Base-by-base conservation (phyloP, 1,140 invertebrate genomes). In the Oppia nitens region DNA sequence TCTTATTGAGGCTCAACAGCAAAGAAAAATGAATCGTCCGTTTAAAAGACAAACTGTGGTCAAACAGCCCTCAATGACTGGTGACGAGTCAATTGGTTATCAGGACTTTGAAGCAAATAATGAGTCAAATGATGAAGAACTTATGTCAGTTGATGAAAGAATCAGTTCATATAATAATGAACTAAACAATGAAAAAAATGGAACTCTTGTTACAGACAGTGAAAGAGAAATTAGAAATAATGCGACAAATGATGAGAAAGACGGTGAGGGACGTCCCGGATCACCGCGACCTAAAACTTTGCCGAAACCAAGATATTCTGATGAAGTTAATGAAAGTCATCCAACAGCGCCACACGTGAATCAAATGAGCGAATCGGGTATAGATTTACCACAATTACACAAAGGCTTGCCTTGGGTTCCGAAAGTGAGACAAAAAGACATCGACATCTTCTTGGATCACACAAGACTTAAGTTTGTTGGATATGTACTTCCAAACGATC, bases 391-490 rank as follows among this genome's bases (percentile, higher is more conserved):
- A 59, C 32, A 2, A 25, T 48, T 9, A 21, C 60, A 62, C 20
- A 68, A 67, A 60, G 62, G 82, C 59, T 75, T 97, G 61, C 92
- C 93, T 1, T 97, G 92, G 93, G 81, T 83, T 62, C 90, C 92
- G 9, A 97, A 97, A 80, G 91, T 96, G n/a, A 76, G 88, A 4
- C 84, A 89, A 67, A 88, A 86, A 74, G 89, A 94, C 70, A 82
- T 95, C 50, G 88, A 96, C 66, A 75, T 78, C 62, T 97, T 96
- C 73, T 72, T 97, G 61, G 88, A 96, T 66, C 83, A 82, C 66
- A 88, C 90, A 4, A 74, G 94, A 66, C 76, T 85, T 50, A 98
- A 98, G 74, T 98, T 97, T 78, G 85, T 97, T 58, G 91, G 92
- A 0, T 96, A 91, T 70, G 84, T 81, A 53, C 71, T 94, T 53